A percentile compares a stretch with the other conserved stretches of the same genome.
Evolutionary conservation across 2,797 vertebrate genomes (phyloP).

Genomic region (Anisognathus igniventris): DNA sequence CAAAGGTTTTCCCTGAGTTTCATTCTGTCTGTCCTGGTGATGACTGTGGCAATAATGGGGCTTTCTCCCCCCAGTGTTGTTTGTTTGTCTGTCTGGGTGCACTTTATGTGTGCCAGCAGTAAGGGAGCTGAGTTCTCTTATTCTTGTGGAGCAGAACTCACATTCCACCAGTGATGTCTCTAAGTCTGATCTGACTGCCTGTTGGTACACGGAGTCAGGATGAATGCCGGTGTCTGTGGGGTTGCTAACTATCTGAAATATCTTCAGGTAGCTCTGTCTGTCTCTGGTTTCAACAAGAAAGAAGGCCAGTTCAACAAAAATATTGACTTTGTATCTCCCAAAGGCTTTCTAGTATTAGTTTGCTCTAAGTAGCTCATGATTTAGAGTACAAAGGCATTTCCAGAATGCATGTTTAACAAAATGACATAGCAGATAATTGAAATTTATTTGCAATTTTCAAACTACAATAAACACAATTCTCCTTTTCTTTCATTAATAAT

Average conservation of each 20-base stretch:
- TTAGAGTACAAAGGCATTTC: constrained; percentile 79
- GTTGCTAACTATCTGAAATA: constrained; percentile 3
- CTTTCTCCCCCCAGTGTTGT: not conserved
- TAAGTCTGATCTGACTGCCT: not conserved
- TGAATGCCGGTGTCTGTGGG: not conserved
- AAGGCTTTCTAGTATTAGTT: constrained; percentile 74
- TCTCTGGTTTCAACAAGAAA: constrained; percentile 48
- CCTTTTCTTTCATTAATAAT: constrained; percentile 90
- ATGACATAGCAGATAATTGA: constrained; percentile 93
- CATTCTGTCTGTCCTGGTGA: not conserved
- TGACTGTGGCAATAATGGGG: not conserved
- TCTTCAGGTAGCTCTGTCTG: constrained; percentile 37
- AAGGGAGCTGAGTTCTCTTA: not conserved
- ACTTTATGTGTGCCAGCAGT: not conserved
- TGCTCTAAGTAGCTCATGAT: constrained; percentile 80
- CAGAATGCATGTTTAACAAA: constrained; percentile 83
- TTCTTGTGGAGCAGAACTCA: not conserved
- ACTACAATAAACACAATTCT: constrained; percentile 91
- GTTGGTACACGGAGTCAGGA: not conserved
- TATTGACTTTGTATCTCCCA: constrained; percentile 71
- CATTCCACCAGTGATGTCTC: not conserved
- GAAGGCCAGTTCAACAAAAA: constrained; percentile 60
- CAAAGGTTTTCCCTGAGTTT: not conserved
- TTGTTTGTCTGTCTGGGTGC: not conserved
- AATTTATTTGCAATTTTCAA: constrained; percentile 94